Conservation (phyloP, 2,113 vertebrate genomes). For the Lycocorax pyrrhopterus region DNA sequence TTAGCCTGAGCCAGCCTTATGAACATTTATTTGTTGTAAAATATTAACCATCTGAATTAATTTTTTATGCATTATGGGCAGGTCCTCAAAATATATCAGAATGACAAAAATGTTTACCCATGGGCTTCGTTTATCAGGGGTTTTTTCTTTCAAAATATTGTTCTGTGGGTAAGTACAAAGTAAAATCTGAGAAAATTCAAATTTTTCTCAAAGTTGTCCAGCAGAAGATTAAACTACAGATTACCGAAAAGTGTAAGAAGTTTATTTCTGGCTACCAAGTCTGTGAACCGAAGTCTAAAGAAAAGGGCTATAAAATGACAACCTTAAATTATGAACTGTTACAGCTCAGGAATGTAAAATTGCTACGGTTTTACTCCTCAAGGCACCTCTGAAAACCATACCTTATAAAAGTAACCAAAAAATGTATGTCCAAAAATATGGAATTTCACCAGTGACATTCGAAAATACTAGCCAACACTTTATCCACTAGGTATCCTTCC, state of each 20-base stretch:
- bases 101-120: neutral
- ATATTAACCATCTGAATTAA: neutral
- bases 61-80: neutral
- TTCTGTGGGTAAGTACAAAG: neutral
- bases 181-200: neutral
- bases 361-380: neutral
- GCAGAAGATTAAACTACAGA: neutral
- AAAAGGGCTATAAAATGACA: neutral
- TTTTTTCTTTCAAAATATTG: neutral
- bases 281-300: neutral
- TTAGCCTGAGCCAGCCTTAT: neutral
- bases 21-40: neutral
- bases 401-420: neutral
- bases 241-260: neutral
- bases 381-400: neutral
- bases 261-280: neutral
- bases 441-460: neutral
- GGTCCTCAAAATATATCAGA: neutral
- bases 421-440: neutral
- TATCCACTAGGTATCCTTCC: neutral
- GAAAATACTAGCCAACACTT: neutral
- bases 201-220: neutral
- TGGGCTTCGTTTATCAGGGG: neutral
- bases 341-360: neutral
- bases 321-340: neutral